phyloP scores from a whole-genome alignment of 2,888 invertebrate genomes.

The Dendrolimus houi region DNA sequence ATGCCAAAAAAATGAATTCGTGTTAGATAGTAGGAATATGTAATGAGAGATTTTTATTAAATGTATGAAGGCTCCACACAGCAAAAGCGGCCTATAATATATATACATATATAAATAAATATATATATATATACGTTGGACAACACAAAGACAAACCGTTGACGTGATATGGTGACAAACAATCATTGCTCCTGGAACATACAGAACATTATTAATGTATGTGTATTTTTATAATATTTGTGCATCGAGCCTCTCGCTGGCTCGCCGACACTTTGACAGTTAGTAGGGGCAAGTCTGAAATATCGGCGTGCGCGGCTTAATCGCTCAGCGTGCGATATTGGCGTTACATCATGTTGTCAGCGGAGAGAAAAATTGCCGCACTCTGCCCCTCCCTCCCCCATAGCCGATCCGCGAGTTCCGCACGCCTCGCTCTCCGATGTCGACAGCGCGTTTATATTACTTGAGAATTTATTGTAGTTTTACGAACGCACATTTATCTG shows the following conservation, averaged over 20 bases:
- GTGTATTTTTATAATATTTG: constrained; percentile 20
- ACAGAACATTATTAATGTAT: constrained; percentile 5
- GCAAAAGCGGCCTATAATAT: too few species aligned
- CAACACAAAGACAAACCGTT: neutral
- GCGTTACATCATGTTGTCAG: constrained; percentile 76
- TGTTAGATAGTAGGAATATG: too few species aligned
- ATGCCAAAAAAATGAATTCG: too few species aligned
- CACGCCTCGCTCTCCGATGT: constrained; percentile 41
- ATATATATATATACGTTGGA: too few species aligned
- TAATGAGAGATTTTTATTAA: too few species aligned
- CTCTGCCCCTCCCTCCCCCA: constrained; percentile 38
- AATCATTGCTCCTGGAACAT: neutral
- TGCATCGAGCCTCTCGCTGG: constrained; percentile 36
- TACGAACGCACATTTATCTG: constrained; percentile 60
- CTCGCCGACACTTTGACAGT: constrained; percentile 68
- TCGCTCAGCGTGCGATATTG: constrained; percentile 75
- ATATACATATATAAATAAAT: too few species aligned
- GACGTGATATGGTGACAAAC: neutral
- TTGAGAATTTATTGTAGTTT: constrained; percentile 67
- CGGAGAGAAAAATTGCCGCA: constrained; percentile 73
- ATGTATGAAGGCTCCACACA: too few species aligned
- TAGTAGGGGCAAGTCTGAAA: constrained; percentile 74
- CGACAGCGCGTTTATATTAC: constrained; percentile 70
- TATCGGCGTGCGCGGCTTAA: constrained; percentile 75
- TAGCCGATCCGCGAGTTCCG: constrained; percentile 29